A percentile compares a stretch with the other conserved stretches of the same genome.
Conservation (phyloP, 1,140 invertebrate species). For the Choristoneura fumiferana region DNA sequence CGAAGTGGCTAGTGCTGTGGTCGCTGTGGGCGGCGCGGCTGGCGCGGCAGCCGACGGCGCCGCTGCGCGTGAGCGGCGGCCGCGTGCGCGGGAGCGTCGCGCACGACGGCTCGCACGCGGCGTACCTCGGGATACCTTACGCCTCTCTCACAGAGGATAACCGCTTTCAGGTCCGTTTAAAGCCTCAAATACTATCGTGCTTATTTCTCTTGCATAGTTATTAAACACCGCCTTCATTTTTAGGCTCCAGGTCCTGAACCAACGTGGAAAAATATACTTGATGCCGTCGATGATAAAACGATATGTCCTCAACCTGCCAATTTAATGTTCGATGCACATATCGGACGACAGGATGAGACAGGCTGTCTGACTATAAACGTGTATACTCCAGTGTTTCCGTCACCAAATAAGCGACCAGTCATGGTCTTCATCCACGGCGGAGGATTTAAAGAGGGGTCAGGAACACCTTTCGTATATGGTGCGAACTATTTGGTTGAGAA, state of each 20-base stretch:
- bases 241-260: conserved; percentile 79
- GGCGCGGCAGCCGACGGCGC: conserved; percentile 45
- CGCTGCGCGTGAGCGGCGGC: conserved; percentile 38
- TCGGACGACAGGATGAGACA: conserved; percentile 41
- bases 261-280: conserved; percentile 78
- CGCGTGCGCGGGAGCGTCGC: conserved; percentile 43
- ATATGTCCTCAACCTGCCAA: conserved; percentile 67
- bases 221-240: conserved; percentile 41
- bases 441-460: conserved; percentile 72
- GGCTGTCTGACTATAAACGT: conserved; percentile 71
- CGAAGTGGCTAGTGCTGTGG: conserved; percentile 57
- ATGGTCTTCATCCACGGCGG: conserved; percentile 82
- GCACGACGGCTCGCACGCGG: conserved; percentile 40
- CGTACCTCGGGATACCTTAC: conserved; percentile 50
- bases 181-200: background rate
- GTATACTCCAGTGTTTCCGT: conserved; percentile 59
- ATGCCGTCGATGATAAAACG: conserved; percentile 79
- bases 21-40: conserved; percentile 56
- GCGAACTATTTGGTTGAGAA: conserved; percentile 80
- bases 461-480: conserved; percentile 68
- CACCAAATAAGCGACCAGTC: conserved; percentile 51
- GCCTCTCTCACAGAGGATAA: conserved; percentile 27
- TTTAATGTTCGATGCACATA: too few species aligned
- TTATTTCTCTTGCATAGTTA: background rate
- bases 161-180: conserved; percentile 47